Evolutionary conservation across 2,113 vertebrate genomes (phyloP).

Genomic region (Anguilla rostrata): DNA sequence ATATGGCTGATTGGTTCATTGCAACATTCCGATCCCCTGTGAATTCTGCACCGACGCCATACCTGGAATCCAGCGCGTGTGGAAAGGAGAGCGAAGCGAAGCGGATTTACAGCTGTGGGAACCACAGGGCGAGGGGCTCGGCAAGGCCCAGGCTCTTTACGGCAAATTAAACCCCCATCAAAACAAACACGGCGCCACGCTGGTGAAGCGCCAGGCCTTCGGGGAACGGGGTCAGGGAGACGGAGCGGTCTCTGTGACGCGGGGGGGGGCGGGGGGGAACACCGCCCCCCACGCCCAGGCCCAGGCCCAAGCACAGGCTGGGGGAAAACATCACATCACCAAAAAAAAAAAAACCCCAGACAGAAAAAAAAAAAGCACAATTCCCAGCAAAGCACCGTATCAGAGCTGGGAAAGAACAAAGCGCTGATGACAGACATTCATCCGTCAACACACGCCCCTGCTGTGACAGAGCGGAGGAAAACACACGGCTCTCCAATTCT

Average conservation of each 20-base stretch:
- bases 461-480: too few species aligned
- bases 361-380: background rate
- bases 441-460: too few species aligned
- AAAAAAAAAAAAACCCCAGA: too few species aligned
- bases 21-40: background rate
- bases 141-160: conserved; percentile 16
- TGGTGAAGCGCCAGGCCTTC: background rate
- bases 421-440: too few species aligned
- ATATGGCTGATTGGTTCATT: background rate
- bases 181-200: conserved; percentile 10
- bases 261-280: background rate
- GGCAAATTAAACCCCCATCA: conserved; percentile 26
- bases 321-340: background rate
- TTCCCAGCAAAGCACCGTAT: too few species aligned
- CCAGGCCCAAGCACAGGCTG: background rate
- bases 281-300: background rate
- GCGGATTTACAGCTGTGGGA: conserved; percentile 4
- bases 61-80: background rate
- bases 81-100: background rate
- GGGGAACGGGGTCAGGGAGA: background rate
- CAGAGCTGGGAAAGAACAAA: too few species aligned
- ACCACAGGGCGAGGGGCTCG: background rate
- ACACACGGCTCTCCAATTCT: too few species aligned
- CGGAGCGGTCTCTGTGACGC: background rate
- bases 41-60: background rate